Base-by-base conservation (phyloP, 35 echinoderm and acorn worm genomes). In the Acanthaster planci region DNA sequence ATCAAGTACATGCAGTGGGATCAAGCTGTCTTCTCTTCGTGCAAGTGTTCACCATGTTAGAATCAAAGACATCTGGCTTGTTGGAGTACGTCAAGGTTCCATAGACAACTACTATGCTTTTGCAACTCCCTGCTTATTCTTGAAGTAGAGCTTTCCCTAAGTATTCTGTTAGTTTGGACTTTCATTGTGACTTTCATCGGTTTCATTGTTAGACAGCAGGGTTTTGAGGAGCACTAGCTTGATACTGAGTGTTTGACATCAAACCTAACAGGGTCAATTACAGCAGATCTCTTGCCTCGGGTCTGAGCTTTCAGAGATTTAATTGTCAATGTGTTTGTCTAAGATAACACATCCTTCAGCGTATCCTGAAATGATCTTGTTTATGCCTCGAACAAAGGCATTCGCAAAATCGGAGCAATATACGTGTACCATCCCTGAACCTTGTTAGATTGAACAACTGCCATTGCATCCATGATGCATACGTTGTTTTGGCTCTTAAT, bases 291-390 rank as follows among this genome's bases (percentile, higher is more conserved):
- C 52, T 89, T 89, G 36, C 87, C 87, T 40, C 79, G 87, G 60
- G 87, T 90, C 76, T 85, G 81, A 51, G 42, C 64, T 81, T 85
- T 90, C 19, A 90, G 52, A 85, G 81, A 90, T n/a, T n/a, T n/a
- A n/a, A 67, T 90, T 78, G 52, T 85, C 81, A 64, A 90, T 90
- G 58, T 90, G 79, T 78, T 76, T 90, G 80, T 90, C 89, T 76
- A 89, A 76, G n/a, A 55, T 39, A 82, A 80, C 37, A 34, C n/a
- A 18, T 38, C 32, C 87, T 89, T 89, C 78, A 76, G 40, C 56
- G 39, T 55, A 87, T 19, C 44, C 19, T n/a, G 67, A 39, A 12
- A 39, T 16, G 35, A 79, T 82, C 39, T 82, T 89, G 15, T 38
- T 7, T n/a, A 89, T 84, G 60, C 78, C 83, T 51, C 77, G n/a